Evolutionary conservation across 2,888 invertebrate species (phyloP).

Genomic region (Horisme vitalbata): DNA sequence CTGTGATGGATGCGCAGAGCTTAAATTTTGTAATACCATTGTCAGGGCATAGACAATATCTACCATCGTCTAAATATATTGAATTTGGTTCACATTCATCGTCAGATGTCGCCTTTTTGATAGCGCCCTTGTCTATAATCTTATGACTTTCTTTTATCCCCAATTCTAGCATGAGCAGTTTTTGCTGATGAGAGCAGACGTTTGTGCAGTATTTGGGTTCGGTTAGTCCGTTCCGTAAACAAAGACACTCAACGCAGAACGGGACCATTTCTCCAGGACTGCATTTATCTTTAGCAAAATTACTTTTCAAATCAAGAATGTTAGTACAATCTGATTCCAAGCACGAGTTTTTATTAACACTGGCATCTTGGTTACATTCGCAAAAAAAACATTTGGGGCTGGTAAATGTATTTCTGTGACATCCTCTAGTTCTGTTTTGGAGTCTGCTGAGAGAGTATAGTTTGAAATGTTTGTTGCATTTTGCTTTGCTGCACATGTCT

Average conservation of each 20-base stretch:
- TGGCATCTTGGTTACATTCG: slow-evolving; percentile 54
- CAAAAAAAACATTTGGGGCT: slow-evolving; percentile 64
- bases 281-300: slow-evolving; percentile 44
- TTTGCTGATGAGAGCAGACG: slow-evolving; percentile 55
- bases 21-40: slow-evolving; percentile 49
- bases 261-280: slow-evolving; percentile 62
- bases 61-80: slow-evolving; percentile 53
- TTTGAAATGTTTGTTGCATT: slow-evolving; percentile 39
- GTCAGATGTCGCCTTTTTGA: slow-evolving; percentile 39
- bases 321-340: slow-evolving; percentile 59
- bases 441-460: slow-evolving; percentile 36
- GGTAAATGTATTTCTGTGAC: slow-evolving; percentile 55
- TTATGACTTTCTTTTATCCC: slow-evolving; percentile 46
- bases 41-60: slow-evolving; percentile 63
- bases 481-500: slow-evolving; percentile 47
- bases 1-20: slow-evolving; percentile 47
- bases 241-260: slow-evolving; percentile 66
- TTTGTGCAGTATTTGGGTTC: slow-evolving; percentile 57
- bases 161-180: slow-evolving; percentile 56
- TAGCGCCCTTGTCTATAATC: slow-evolving; percentile 44
- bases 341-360: slow-evolving; percentile 55
- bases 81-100: slow-evolving; percentile 53
- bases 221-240: slow-evolving; percentile 49
- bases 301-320: slow-evolving; percentile 40
- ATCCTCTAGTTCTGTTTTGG: slow-evolving; percentile 39